A percentile compares a stretch with the other conserved stretches of the same genome.
These are phyloP conservation scores for Cacatua alba DNA, from an alignment of 2,113 vertebrate species.

Conservation along the genomic window DNA sequence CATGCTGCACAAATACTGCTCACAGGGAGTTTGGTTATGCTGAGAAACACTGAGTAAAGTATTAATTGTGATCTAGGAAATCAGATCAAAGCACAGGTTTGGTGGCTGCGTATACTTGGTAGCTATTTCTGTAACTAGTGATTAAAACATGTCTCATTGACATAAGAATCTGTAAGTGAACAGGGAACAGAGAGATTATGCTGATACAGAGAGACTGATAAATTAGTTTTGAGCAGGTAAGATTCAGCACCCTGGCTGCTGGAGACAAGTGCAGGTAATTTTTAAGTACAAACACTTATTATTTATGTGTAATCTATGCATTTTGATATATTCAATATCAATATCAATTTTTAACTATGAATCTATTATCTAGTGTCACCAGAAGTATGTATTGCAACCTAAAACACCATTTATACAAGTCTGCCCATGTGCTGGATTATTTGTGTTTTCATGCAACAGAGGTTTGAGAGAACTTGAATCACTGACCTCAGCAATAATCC, in stretches of 20 bases:
- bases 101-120: background rate
- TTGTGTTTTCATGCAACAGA: background rate
- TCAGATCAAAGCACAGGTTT: background rate
- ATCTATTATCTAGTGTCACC: background rate
- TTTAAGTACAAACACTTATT: background rate
- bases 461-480: background rate
- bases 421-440: background rate
- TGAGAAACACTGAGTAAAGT: background rate
- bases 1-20: background rate
- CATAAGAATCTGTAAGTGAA: background rate
- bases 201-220: background rate
- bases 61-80: background rate
- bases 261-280: background rate
- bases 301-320: background rate
- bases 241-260: background rate
- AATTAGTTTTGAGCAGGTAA: background rate
- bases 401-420: background rate
- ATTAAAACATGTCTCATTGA: background rate
- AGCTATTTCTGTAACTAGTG: background rate
- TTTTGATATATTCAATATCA: background rate
- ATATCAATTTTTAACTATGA: background rate
- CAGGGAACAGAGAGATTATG: background rate
- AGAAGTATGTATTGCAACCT: background rate
- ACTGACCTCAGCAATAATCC: background rate
- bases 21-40: background rate